phyloP scores from a whole-genome alignment of 2,888 invertebrate genomes.

The Calliopum simillimum region DNA sequence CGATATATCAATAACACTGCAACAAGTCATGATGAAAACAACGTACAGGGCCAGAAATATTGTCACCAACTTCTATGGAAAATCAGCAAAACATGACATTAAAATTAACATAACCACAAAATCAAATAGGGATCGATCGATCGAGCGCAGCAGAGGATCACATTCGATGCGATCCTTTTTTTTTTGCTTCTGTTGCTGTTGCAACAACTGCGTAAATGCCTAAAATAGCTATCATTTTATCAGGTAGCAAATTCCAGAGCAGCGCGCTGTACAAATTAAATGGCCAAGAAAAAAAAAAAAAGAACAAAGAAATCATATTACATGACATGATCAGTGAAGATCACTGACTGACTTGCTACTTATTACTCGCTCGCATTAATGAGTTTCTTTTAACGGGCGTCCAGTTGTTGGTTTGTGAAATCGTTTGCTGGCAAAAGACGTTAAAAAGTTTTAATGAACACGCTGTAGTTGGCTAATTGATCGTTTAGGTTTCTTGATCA shows the following conservation, averaged over 20 bases:
- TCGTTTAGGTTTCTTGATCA: constrained; percentile 40
- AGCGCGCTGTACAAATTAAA: constrained; percentile 34
- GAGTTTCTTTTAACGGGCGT: constrained; percentile 51
- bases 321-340: not conserved
- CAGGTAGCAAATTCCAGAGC: constrained; percentile 43
- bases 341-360: constrained; percentile 1
- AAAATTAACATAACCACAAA: constrained; percentile 34
- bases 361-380: constrained; percentile 40
- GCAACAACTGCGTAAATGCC: constrained; percentile 33
- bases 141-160: not conserved
- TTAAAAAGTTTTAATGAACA: constrained; percentile 29
- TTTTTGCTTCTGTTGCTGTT: not conserved
- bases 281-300: not conserved
- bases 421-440: not conserved
- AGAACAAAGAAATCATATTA: not conserved
- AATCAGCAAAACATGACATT: constrained; percentile 31
- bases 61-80: constrained; percentile 45
- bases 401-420: constrained; percentile 27
- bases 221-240: constrained; percentile 41
- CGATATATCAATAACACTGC: constrained; percentile 25
- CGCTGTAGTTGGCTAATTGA: constrained; percentile 50
- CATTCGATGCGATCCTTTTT: too few relatives aligned
- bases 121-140: not conserved
- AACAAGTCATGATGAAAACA: constrained; percentile 21
- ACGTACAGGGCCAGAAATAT: constrained; percentile 37